Base-by-base conservation (phyloP, 1,140 invertebrate genomes). In the Neelides sp. region DNA sequence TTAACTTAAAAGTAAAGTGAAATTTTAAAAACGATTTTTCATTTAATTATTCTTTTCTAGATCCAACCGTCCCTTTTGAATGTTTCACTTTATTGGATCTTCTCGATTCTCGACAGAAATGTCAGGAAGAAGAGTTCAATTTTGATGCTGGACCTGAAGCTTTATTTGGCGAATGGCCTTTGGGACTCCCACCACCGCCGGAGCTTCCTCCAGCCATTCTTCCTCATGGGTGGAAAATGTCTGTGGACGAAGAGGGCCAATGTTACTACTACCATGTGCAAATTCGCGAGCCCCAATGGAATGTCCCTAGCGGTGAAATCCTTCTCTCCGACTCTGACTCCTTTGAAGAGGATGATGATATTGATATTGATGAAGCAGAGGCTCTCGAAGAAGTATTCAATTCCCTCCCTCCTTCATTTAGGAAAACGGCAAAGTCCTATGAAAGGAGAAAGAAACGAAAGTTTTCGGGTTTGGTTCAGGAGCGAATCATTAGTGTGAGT, bases 241-340 rank as follows among this genome's bases (percentile, higher is more conserved):
- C 84, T 0, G 75, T 77, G 37, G 87, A 92, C 66, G 63, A 72
- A 17, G 78, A 85, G 36, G 89, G 90, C 1, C 71, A 86, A 51
- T 75, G 78, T 0, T 97, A 94, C 66, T 97, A 93, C 69, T 96
- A 93, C 67, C 88, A 95, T 66, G 71, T 82, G 0, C 81, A 81
- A 58, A 78, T 83, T 22, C 76, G 86, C 47, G 73, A 83, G 61
- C 78, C 86, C 2, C 89, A 93, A 64, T 96, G 91, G 91, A 71
- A 83, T 50, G 84, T 85, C 23, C 90, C 90, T 0, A 35, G 24
- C 0, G 23, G 35, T 24, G 35, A 48, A 28, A 39, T 27, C 20
- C 30, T 26, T 39, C 26, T 48, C n/a, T 48, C 23, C 23, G 28
- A 61, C 22, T 61, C 63, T 42, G 62, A 60, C 10, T 22, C 40